Evolutionary conservation across 2,113 vertebrate genomes (phyloP), one percentile per base, ranked within the genome.

Genomic region (Aythya baeri): DNA sequence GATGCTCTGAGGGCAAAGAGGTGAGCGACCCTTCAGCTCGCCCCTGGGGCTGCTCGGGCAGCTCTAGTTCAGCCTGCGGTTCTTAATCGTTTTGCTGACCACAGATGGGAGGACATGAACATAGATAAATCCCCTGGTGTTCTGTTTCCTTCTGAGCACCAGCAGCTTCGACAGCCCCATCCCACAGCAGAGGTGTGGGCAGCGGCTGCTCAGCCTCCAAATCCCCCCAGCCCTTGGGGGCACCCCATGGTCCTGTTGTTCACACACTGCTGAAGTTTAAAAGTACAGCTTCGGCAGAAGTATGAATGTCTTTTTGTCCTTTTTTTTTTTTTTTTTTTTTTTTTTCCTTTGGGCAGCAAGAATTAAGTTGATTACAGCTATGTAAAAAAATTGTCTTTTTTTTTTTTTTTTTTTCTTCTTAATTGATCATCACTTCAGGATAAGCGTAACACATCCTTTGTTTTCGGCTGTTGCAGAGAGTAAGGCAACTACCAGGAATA

Each of bases 221-320:
- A 81, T 11, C 54, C 38, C 43, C 26, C 26, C 2, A 11, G 6
- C 7, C 32, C n/a, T 14, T 0, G 2, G 11, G n/a, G 78, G 5
- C 4, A 11, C 1, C 18, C 0, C 59, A 27, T 1, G 1, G 54
- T 8, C 46, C 49, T 6, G 21, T 3, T 25, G 32, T 58, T 13
- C 36, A 31, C 57, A 2, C 0, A 32, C 3, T 7, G 36, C 29
- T 25, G 3, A 27, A 57, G 13, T 43, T 17, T 0, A 10, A 10
- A 70, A 21, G 44, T 1, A 8, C 0, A 29, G 22, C 17, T 77
- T 34, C 0, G 0, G n/a, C 0, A 32, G 61, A 38, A 78, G 34
- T 0, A 4, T 0, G 29, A 49, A 7, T 0, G 1, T 1, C 31
- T 58, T 15, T 31, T 5, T 61, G 41, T 41, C 41, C 38, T 54